These are phyloP conservation scores for Subacronicta megacephala DNA, from an alignment of 2,888 invertebrate species.

Conservation along the genomic window DNA sequence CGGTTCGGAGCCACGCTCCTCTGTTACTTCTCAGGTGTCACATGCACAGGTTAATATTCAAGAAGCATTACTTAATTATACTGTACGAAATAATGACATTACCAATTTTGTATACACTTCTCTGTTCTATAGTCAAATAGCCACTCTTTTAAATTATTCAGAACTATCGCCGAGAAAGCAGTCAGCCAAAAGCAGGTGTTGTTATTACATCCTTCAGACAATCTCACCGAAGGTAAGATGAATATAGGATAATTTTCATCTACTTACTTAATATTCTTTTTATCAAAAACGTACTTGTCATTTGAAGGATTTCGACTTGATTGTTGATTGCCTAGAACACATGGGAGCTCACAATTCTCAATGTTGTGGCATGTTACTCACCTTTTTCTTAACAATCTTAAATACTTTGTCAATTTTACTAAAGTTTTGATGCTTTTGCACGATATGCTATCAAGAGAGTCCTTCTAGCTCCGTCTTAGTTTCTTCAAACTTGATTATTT, in stretches of 20 bases:
- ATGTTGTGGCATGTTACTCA: constrained; percentile 79
- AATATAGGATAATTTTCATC: constrained; percentile 6
- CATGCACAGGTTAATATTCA: constrained; percentile 77
- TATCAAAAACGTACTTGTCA: constrained; percentile 42
- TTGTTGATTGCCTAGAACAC: constrained; percentile 63
- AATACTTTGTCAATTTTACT: constrained; percentile 47
- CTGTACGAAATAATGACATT: no score
- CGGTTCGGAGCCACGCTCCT: constrained; percentile 82
- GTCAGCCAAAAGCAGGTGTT: constrained; percentile 93
- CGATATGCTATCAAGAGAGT: constrained; percentile 57
- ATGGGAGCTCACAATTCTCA: constrained; percentile 73
- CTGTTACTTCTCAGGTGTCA: constrained; percentile 83
- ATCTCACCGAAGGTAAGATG: constrained; percentile 94
- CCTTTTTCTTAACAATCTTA: constrained; percentile 52
- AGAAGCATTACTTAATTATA: background rate
- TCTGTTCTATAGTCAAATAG: no score
- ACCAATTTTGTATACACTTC: no score
- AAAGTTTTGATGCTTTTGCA: constrained; percentile 70
- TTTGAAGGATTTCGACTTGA: constrained; percentile 35
- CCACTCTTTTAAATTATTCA: constrained; percentile 57
- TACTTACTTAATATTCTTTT: constrained; percentile 38
- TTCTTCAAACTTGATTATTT: constrained; percentile 38
- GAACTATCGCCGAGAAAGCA: constrained; percentile 86
- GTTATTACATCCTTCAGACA: constrained; percentile 97
- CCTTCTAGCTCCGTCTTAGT: constrained; percentile 36